Evolutionary conservation across 2,113 vertebrate genomes (phyloP).

Genomic region (Cyanoderma ruficeps): DNA sequence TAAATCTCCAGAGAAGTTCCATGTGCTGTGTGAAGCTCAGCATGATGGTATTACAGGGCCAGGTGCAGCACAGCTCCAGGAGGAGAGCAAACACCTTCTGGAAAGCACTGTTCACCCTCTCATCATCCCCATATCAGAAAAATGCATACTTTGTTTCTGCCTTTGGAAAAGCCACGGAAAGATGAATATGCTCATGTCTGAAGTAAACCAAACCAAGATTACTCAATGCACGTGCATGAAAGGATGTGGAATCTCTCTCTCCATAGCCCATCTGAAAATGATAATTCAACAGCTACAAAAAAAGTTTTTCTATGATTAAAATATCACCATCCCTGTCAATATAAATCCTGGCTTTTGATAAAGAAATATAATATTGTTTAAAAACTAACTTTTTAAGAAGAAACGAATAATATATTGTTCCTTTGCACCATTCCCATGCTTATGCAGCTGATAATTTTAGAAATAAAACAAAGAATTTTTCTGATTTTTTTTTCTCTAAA

Average conservation of each 20-base stretch:
- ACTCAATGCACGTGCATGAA: background rate
- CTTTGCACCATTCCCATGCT: background rate
- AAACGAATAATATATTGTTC: background rate
- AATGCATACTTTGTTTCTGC: background rate
- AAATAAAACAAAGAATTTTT: background rate
- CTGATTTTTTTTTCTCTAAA: background rate
- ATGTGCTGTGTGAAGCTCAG: background rate
- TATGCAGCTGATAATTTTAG: slow-evolving; percentile 41
- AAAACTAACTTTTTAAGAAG: background rate
- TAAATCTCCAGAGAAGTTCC: background rate
- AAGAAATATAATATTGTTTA: background rate
- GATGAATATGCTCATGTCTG: background rate
- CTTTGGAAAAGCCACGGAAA: background rate
- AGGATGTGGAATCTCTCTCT: background rate
- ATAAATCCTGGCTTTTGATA: background rate
- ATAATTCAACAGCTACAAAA: background rate
- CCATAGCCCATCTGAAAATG: background rate
- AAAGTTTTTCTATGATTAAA: background rate
- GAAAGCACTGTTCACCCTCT: background rate
- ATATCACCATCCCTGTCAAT: background rate
- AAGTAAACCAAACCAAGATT: background rate
- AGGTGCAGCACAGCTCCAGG: background rate
- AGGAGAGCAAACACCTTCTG: background rate
- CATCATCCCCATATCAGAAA: background rate
- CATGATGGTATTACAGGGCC: accelerated